These are phyloP conservation scores for Epizoanthus stellaris DNA, from an alignment of 92 coral and sea anemone genomes.

Conservation along the genomic window DNA sequence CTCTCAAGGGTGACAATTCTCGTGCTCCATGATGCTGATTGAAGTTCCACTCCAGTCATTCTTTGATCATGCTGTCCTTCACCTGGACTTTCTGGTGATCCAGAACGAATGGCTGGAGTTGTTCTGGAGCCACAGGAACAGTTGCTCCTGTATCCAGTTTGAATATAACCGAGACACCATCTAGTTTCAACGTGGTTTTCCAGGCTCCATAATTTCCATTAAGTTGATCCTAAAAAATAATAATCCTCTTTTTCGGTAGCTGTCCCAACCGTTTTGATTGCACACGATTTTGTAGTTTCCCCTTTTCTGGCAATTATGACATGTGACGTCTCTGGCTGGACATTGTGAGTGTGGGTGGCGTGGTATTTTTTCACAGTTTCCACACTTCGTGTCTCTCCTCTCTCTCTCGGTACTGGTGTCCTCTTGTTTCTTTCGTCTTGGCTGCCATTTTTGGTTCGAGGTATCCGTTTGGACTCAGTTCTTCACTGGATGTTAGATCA, in stretches of 20 bases:
- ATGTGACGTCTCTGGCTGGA: not conserved
- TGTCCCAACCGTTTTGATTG: slow-evolving; percentile 28
- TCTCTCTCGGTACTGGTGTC: slow-evolving; percentile 16
- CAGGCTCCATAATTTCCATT: slow-evolving; percentile 25
- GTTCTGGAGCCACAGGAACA: slow-evolving; percentile 10
- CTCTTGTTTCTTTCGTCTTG: slow-evolving; percentile 33
- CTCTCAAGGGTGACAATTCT: slow-evolving; percentile 45
- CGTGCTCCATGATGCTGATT: slow-evolving; percentile 55
- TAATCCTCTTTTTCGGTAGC: slow-evolving; percentile 21
- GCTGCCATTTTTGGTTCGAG: slow-evolving; percentile 28
- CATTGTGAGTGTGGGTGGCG: slow-evolving; percentile 10
- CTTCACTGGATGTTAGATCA: slow-evolving; percentile 26
- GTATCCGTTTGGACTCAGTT: slow-evolving; percentile 6
- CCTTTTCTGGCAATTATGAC: slow-evolving; percentile 18
- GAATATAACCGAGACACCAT: slow-evolving; percentile 25
- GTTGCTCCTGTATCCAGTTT: slow-evolving; percentile 10
- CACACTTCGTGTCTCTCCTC: slow-evolving; percentile 32
- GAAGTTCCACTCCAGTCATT: slow-evolving; percentile 52
- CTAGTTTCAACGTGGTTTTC: slow-evolving; percentile 32
- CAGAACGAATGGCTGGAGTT: slow-evolving; percentile 44
- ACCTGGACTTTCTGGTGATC: slow-evolving; percentile 42
- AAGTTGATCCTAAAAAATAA: slow-evolving; percentile 30
- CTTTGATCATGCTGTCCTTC: slow-evolving; percentile 53
- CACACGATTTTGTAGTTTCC: slow-evolving; percentile 33
- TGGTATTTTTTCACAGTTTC: not conserved